phyloP scores from a whole-genome alignment of 2,797 vertebrate species.

The Propithecus deckenii region DNA sequence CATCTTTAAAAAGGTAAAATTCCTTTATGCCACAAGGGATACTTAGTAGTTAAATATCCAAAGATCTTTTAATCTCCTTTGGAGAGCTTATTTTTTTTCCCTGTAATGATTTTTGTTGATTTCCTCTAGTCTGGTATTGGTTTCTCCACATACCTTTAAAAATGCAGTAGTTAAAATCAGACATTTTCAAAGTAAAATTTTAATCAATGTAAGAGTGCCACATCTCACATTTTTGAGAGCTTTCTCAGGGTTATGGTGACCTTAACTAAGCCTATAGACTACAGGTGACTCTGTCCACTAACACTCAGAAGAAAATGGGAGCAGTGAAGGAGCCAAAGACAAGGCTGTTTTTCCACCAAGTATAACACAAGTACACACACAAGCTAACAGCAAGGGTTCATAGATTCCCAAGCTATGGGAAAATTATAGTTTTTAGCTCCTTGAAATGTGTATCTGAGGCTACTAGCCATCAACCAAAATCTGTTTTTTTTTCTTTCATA shows the following conservation, averaged over 20 bases:
- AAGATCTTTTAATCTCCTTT: constrained; percentile 58
- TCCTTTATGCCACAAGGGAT: constrained; percentile 16
- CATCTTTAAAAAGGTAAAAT: constrained; percentile 25
- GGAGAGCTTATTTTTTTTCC: constrained; percentile 38
- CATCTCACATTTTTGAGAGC: neutral
- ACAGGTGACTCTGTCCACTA: neutral
- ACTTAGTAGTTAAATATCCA: constrained; percentile 36
- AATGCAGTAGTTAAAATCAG: constrained; percentile 50
- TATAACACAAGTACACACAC: neutral
- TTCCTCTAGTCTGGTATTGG: constrained; percentile 18
- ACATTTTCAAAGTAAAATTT: constrained; percentile 36
- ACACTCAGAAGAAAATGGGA: neutral
- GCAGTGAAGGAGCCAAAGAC: neutral
- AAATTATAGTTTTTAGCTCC: constrained; percentile 4
- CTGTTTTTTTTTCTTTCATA: neutral
- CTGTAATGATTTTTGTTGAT: constrained; percentile 53
- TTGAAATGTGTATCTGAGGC: neutral
- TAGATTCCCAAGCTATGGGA: neutral
- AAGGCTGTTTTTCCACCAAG: neutral
- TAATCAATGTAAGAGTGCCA: neutral
- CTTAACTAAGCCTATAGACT: neutral
- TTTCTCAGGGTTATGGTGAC: neutral
- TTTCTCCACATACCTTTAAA: constrained; percentile 30
- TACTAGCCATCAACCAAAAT: neutral
- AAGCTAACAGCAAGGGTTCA: neutral